A percentile compares a stretch with the other conserved stretches of the same genome.
Conservation (phyloP, 2,113 vertebrate genomes). For the Syngnathus typhle region DNA sequence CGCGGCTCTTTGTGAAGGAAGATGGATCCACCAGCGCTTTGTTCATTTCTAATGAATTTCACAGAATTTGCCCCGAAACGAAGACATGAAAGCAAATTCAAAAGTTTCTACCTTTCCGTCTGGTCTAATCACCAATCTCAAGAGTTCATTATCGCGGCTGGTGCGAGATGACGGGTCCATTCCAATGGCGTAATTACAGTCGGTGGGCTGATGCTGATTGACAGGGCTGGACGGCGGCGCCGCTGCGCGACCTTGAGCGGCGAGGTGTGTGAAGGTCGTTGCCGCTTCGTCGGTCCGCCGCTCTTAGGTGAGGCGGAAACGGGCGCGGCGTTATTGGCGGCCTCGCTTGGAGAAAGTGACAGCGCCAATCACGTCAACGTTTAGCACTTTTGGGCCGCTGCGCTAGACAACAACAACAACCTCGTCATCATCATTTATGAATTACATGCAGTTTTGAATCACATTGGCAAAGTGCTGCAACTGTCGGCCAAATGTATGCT, state of each 20-base stretch:
- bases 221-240: constrained; percentile 34
- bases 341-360: constrained; percentile 61
- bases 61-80: neutral
- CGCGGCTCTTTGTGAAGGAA: constrained; percentile 3
- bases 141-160: constrained; percentile 5
- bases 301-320: constrained; percentile 34
- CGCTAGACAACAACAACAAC: neutral
- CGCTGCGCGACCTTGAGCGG: constrained; percentile 41
- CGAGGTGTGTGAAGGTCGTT: constrained; percentile 39
- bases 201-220: constrained; percentile 46
- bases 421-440: neutral
- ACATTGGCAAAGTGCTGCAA: too few relatives aligned
- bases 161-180: neutral
- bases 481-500: too few relatives aligned
- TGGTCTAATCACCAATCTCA: neutral
- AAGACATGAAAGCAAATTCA: neutral
- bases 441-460: neutral
- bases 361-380: constrained; percentile 38
- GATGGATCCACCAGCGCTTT: neutral
- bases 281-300: neutral
- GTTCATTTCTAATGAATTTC: neutral
- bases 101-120: neutral
- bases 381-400: neutral
- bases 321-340: constrained; percentile 52
- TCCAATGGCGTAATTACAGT: constrained; percentile 26